Base-by-base conservation (phyloP, 2,797 vertebrate species). In the Sebastes iracundus region DNA sequence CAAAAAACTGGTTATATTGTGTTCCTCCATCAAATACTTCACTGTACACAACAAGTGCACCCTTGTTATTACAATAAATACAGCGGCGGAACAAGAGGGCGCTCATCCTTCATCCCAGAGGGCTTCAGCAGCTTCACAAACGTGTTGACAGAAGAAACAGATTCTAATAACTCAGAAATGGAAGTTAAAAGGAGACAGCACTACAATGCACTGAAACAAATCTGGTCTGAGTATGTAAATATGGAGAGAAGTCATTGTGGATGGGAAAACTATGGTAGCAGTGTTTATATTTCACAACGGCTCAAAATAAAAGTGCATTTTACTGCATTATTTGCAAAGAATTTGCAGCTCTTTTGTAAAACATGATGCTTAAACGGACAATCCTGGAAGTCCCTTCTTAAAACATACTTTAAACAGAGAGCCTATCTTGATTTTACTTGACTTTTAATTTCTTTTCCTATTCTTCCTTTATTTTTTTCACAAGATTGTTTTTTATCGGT, bases 51-150 rank as follows among this genome's bases (percentile, higher is more conserved):
- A 69, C 23, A 46, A 75, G 38, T 8, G 8, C 46, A 27, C 6
- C 38, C 14, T 56, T 88, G 79, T 92, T 90, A 46, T 88, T 86
- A 87, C 88, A 87, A 83, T 85, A 92, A 90, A 90, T 83, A 89
- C 32, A 69, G 7, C 1, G 5, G 30, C 53, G 52, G 72, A 87
- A 71, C 52, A 59, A 23, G 32, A 76, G 6, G 52, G 52, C 18
- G 16, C 75, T 59, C 22, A 27, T 23, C 74, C 33, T 42, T 58
- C 49, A 38, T 7, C 61, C 67, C 55, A 2, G 56, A 55, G 52
- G 55, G 38, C 33, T 61, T 14, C 59, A 33, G 18, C 6, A 46
- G 33, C 33, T 49, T 42, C 0, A 60, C 2, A 18, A 56, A 27
- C 0, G 23, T 18, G 7, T 30, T 6, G 13, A 56, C 33, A 25